phyloP scores from a whole-genome alignment of 2,888 invertebrate species.

The Hyposoter dolosus region DNA sequence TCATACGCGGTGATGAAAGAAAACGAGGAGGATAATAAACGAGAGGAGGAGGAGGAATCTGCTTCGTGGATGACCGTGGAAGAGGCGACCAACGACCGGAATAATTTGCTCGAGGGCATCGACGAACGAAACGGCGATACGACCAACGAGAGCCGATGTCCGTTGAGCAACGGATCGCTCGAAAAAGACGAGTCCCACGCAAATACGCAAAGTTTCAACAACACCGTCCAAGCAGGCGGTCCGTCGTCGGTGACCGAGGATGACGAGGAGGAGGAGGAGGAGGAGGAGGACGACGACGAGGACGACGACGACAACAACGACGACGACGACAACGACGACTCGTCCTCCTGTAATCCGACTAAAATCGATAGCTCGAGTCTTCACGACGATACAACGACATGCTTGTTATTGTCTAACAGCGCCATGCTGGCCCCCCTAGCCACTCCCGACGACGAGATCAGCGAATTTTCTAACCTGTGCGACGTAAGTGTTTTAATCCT shows the following conservation, averaged over 20 bases:
- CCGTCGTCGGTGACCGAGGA: too few species aligned
- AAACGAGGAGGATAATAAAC: conserved; percentile 65
- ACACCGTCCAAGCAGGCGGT: not conserved
- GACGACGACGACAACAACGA: conserved; percentile 44
- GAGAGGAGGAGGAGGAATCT: conserved; percentile 63
- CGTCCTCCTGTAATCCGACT: conserved; percentile 63
- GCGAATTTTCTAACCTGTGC: conserved; percentile 80
- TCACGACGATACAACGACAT: conserved; percentile 49
- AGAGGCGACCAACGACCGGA: conserved; percentile 72
- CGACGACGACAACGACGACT: conserved; percentile 54
- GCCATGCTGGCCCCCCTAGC: conserved; percentile 77
- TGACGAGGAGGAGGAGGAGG: too few species aligned
- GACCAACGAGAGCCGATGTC: conserved; percentile 27
- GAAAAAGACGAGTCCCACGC: conserved; percentile 34
- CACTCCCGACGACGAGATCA: conserved; percentile 80
- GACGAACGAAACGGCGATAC: conserved; percentile 45
- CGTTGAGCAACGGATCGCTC: conserved; percentile 41
- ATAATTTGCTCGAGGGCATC: conserved; percentile 58
- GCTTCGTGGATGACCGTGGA: conserved; percentile 76
- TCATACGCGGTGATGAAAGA: conserved; percentile 61
- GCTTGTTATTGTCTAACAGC: conserved; percentile 55
- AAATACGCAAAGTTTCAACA: conserved; percentile 48
- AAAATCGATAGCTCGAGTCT: conserved; percentile 65
- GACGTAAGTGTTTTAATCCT: conserved; percentile 80
- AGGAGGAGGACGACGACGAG: not conserved